These are phyloP conservation scores for Pseudococcus viburni DNA, from an alignment of 2,888 invertebrate species.

Conservation along the genomic window DNA sequence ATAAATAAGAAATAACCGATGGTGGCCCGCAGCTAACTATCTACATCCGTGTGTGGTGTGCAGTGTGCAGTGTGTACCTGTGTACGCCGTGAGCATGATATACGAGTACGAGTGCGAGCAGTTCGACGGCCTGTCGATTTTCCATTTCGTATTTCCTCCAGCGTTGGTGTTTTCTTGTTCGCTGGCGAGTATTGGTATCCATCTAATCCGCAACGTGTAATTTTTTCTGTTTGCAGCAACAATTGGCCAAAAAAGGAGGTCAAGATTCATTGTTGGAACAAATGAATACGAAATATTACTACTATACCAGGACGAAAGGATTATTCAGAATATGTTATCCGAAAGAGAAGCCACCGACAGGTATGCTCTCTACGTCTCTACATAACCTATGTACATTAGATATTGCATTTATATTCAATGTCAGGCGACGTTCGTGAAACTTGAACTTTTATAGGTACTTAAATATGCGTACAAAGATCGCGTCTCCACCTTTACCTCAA, in stretches of 20 bases:
- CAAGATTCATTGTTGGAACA: slow-evolving; percentile 82
- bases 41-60: too few species aligned
- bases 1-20: neutral
- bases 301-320: slow-evolving; percentile 93
- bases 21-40: neutral
- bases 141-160: neutral
- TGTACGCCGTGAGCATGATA: neutral
- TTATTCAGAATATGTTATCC: slow-evolving; percentile 95
- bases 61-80: neutral
- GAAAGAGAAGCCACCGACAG: slow-evolving; percentile 86
- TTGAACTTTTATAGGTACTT: too few species aligned
- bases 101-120: neutral
- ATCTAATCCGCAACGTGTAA: neutral
- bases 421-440: too few species aligned
- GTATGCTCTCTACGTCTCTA: neutral
- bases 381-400: too few species aligned
- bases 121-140: neutral
- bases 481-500: too few species aligned
- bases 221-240: slow-evolving; percentile 58
- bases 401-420: too few species aligned
- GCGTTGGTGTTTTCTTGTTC: neutral
- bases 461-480: too few species aligned
- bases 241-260: slow-evolving; percentile 76
- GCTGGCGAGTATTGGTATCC: neutral
- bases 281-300: slow-evolving; percentile 88